Conservation (phyloP, 2,888 invertebrate genomes). For the Amiota communis region DNA sequence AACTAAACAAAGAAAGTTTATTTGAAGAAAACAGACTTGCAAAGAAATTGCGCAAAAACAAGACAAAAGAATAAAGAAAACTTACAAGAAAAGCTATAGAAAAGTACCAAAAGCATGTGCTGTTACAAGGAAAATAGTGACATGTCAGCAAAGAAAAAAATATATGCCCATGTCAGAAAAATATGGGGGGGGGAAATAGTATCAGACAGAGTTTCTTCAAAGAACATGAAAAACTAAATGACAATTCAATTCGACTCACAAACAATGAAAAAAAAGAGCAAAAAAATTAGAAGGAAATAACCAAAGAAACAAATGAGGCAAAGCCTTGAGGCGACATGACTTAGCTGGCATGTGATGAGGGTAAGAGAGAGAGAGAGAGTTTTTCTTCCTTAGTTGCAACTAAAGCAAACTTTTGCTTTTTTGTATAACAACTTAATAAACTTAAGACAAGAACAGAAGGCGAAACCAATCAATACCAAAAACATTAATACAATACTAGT, state of each 20-base stretch:
- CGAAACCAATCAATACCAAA: neutral
- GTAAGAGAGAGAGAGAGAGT: no score
- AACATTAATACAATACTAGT: no score
- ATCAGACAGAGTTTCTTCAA: neutral
- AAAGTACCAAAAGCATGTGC: conserved; percentile 35
- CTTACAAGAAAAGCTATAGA: conserved; percentile 15
- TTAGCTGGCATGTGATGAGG: no score
- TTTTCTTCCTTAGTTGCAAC: neutral
- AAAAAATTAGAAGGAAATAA: no score
- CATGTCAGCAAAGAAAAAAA: neutral
- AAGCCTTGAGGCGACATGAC: no score
- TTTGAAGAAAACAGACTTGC: no score
- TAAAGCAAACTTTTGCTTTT: neutral
- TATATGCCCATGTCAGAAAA: conserved; percentile 29
- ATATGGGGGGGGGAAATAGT: conserved; percentile 27
- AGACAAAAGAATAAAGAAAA: neutral
- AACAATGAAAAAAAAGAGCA: no score
- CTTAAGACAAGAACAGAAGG: conserved; percentile 11
- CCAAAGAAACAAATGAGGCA: no score
- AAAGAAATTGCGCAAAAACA: neutral
- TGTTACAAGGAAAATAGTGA: conserved; percentile 16
- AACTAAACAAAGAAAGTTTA: no score
- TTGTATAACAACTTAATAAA: neutral
- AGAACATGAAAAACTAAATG: neutral
- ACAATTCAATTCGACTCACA: conserved; percentile 40